Evolutionary conservation across 2,888 invertebrate genomes (phyloP).

Genomic region (Galerucella pusilla): DNA sequence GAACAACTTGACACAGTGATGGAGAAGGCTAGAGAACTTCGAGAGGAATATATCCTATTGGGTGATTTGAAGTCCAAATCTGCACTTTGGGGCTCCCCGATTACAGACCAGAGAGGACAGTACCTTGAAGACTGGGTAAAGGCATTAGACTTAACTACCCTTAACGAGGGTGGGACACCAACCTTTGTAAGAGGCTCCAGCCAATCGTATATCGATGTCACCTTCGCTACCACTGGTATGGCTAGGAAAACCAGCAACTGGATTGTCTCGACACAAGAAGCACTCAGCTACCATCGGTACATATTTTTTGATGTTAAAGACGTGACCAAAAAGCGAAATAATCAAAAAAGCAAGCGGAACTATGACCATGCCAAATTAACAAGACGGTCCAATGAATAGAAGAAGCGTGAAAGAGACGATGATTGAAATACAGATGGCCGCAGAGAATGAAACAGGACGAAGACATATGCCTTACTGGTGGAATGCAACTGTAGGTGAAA

Average conservation of each 20-base stretch:
- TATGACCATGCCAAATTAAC: constrained; percentile 1
- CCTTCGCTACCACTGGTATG: constrained; percentile 8
- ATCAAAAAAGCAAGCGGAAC: neutral
- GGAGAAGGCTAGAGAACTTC: neutral
- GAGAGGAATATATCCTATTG: constrained; percentile 2
- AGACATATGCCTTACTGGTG: constrained; percentile 19
- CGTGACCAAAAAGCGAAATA: constrained; percentile 4
- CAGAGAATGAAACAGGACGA: neutral
- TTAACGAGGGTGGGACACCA: neutral
- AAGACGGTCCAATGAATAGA: constrained; percentile 1
- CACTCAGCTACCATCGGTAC: constrained; percentile 12
- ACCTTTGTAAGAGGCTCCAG: constrained; percentile 24
- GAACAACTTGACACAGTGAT: constrained; percentile 12
- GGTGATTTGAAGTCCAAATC: constrained; percentile 35
- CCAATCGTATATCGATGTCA: constrained; percentile 12
- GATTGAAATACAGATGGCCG: neutral
- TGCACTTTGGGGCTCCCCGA: constrained; percentile 24
- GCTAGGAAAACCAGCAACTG: constrained; percentile 3
- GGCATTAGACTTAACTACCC: neutral
- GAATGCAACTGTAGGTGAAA: neutral
- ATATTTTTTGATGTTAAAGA: constrained; percentile 14
- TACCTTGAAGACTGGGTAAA: constrained; percentile 21
- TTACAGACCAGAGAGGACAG: constrained; percentile 13
- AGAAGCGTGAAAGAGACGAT: constrained; percentile 3
- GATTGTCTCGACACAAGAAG: constrained; percentile 1